These are phyloP conservation scores for Gymnoscelis rufifasciata DNA, from an alignment of 2,888 invertebrate species.

Conservation along the genomic window DNA sequence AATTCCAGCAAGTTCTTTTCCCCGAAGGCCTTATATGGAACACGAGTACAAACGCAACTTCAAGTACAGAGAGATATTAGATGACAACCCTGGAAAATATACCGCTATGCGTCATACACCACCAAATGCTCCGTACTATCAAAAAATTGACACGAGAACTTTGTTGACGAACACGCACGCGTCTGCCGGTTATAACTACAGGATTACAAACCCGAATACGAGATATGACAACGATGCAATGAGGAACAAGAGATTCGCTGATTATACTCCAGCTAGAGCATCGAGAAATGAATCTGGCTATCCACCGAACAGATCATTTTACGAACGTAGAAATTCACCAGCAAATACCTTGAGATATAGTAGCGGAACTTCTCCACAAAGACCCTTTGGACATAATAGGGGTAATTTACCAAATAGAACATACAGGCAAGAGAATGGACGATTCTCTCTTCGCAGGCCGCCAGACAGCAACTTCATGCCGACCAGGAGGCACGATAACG, in stretches of 20 bases:
- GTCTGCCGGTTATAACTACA: background rate
- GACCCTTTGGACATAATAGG: background rate
- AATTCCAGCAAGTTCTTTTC: constrained; percentile 27
- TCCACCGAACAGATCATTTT: too few relatives aligned
- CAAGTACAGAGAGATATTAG: constrained; percentile 49
- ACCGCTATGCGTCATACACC: constrained; percentile 13
- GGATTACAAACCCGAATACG: background rate
- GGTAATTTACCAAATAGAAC: background rate
- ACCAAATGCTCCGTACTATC: constrained; percentile 29
- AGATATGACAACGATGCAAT: background rate
- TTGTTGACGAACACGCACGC: constrained; percentile 19
- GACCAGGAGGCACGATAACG: background rate
- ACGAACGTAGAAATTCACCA: too few relatives aligned
- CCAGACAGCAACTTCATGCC: background rate
- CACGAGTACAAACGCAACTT: constrained; percentile 56
- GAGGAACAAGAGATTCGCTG: background rate
- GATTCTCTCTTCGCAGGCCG: background rate
- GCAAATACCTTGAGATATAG: background rate
- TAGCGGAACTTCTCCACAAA: background rate
- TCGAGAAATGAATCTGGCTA: background rate
- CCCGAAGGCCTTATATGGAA: constrained; percentile 46
- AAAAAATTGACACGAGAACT: constrained; percentile 45
- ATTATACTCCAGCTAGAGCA: background rate
- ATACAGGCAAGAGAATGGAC: background rate
- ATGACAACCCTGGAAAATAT: constrained; percentile 28